Conservation (phyloP, 2,797 vertebrate genomes). For the Enteromius mattozi region DNA sequence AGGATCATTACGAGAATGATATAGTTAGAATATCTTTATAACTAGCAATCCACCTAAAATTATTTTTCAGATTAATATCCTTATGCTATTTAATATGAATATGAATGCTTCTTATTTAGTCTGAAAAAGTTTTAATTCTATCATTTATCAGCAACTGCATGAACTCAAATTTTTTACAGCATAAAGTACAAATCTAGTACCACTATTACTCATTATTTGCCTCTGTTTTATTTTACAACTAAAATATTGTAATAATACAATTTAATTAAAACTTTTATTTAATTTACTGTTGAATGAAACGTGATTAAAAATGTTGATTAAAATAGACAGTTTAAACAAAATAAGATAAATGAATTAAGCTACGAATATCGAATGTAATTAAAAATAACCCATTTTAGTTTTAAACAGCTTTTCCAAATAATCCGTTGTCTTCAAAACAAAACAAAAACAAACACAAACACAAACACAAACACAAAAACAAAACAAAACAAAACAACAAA, state of each 20-base stretch:
- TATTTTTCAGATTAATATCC: not conserved
- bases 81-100: not conserved
- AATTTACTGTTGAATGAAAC: not conserved
- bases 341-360: not conserved
- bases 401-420: not conserved
- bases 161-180: not conserved
- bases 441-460: too few species aligned
- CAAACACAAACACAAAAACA: not conserved
- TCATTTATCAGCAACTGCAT: not conserved
- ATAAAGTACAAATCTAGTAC: not conserved
- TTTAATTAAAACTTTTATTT: not conserved
- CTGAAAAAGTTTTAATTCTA: not conserved
- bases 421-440: not conserved
- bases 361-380: not conserved
- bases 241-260: not conserved
- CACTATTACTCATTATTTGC: too few species aligned
- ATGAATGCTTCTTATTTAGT: not conserved
- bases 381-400: not conserved
- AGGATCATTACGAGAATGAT: slow-evolving; percentile 18
- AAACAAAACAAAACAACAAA: too few species aligned
- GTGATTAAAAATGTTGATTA: not conserved
- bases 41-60: not conserved
- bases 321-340: not conserved
- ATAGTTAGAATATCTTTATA: not conserved
- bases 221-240: not conserved